These are phyloP conservation scores for Onychomys leucogaster DNA, from an alignment of 2,797 vertebrate genomes.

Conservation along the genomic window DNA sequence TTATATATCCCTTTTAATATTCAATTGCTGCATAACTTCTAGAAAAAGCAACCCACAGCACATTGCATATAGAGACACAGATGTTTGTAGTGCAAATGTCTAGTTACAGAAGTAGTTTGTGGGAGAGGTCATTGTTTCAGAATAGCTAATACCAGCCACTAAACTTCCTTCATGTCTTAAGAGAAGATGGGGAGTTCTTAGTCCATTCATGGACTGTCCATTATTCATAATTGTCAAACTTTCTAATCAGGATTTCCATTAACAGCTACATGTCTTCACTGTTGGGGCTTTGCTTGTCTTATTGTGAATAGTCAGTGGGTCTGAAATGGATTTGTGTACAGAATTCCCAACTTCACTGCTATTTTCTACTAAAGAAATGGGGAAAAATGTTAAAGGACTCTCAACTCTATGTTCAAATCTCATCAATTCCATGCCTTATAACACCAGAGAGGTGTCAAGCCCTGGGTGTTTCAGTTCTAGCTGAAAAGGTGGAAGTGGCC, in stretches of 20 bases:
- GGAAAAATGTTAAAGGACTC: background rate
- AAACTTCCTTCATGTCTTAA: background rate
- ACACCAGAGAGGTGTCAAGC: background rate
- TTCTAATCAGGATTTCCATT: background rate
- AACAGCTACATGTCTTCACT: background rate
- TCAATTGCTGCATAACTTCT: background rate
- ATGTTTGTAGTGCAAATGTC: background rate
- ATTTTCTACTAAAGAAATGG: background rate
- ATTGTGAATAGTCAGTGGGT: background rate
- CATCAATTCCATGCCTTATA: background rate
- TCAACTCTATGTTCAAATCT: background rate
- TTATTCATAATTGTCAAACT: background rate
- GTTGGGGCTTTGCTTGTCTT: background rate
- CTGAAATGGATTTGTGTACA: background rate
- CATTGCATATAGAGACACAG: background rate
- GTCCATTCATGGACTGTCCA: background rate
- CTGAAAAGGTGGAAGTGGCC: too few relatives aligned
- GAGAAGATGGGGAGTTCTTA: background rate
- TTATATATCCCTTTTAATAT: background rate
- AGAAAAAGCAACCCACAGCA: background rate
- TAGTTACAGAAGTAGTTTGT: accelerated
- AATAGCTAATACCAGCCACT: background rate
- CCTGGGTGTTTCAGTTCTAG: background rate
- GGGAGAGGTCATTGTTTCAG: background rate
- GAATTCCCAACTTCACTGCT: background rate